Evolutionary conservation across 1,140 invertebrate species (phyloP).

Genomic region (Yoshiicerus persimilis): DNA sequence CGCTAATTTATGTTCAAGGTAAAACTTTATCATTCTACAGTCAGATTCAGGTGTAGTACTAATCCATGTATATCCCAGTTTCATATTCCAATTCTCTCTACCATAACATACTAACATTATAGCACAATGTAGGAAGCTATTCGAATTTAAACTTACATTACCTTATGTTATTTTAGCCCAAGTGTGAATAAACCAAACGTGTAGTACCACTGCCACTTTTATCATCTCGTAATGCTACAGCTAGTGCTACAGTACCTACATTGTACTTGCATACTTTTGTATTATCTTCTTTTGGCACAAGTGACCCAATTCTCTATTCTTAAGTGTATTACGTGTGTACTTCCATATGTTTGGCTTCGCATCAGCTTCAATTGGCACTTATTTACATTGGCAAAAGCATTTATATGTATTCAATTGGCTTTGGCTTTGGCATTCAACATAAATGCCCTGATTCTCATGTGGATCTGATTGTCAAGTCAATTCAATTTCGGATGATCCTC

Average conservation of each 20-base stretch:
- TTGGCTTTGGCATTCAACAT: not conserved
- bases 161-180: not conserved
- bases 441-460: slow-evolving; percentile 10
- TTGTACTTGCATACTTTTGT: not conserved
- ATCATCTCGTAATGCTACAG: not conserved
- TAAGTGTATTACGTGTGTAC: not conserved
- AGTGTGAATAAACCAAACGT: not conserved
- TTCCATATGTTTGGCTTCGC: not conserved
- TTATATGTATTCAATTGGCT: not conserved
- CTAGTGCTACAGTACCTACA: no score
- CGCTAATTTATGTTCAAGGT: not conserved
- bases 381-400: not conserved
- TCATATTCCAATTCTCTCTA: no score
- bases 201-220: not conserved
- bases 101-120: no score
- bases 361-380: not conserved
- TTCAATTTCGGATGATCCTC: not conserved
- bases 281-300: not conserved
- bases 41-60: no score
- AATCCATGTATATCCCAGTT: no score
- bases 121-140: not conserved
- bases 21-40: no score
- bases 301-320: not conserved
- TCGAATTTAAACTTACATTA: not conserved
- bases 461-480: not conserved